Evolutionary conservation across 92 coral and sea anemone genomes (phyloP).

Genomic region (Palythoa grandis): DNA sequence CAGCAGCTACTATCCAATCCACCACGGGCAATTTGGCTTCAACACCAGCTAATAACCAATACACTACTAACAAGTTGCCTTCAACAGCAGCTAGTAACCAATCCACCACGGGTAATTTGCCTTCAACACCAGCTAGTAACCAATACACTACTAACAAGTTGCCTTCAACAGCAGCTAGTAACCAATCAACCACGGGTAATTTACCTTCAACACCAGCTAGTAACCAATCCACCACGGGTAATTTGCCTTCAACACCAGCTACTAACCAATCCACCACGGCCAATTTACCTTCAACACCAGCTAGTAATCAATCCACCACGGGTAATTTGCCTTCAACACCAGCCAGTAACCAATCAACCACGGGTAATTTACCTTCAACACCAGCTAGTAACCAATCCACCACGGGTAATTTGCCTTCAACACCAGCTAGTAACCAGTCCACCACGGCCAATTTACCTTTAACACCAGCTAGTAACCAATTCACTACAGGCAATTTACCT

Average conservation of each 20-base stretch:
- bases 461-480: too few relatives aligned
- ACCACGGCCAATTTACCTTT: neutral
- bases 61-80: neutral
- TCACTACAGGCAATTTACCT: too few relatives aligned
- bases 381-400: slow-evolving; percentile 22
- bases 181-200: neutral
- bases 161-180: neutral
- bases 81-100: neutral
- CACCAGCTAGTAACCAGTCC: neutral
- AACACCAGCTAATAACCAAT: neutral
- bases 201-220: neutral
- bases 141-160: neutral
- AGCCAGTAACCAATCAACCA: too few relatives aligned
- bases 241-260: neutral
- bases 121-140: neutral
- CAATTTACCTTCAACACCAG: neutral
- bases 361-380: too few relatives aligned
- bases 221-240: neutral
- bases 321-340: too few relatives aligned
- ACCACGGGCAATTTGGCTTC: neutral
- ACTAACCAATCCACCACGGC: neutral
- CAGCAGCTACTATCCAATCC: neutral
- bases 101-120: neutral
- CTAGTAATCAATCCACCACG: too few relatives aligned
- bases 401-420: neutral